These are phyloP conservation scores for Silvanus unidentatus DNA, from an alignment of 2,888 invertebrate species.

Conservation along the genomic window DNA sequence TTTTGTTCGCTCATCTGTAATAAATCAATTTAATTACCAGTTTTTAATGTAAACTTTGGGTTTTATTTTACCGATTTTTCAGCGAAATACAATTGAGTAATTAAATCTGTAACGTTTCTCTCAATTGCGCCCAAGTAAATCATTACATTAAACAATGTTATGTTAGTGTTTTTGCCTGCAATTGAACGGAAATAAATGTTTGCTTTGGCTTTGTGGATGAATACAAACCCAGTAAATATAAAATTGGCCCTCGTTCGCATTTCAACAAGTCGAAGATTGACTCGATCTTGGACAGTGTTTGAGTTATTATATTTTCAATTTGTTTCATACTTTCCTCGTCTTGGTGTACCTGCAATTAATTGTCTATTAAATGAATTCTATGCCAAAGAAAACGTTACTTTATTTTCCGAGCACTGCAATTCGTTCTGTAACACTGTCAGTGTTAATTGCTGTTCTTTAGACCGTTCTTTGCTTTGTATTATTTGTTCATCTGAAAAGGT, in stretches of 20 bases:
- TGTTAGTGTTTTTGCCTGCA: slow-evolving; percentile 58
- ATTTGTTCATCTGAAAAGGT: slow-evolving; percentile 54
- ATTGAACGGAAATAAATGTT: slow-evolving; percentile 11
- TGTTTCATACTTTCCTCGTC: slow-evolving; percentile 25
- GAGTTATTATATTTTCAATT: slow-evolving; percentile 26
- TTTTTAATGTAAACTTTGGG: too few relatives aligned
- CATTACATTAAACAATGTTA: slow-evolving; percentile 71
- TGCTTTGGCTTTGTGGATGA: neutral
- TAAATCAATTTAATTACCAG: too few relatives aligned
- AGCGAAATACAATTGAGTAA: slow-evolving; percentile 50
- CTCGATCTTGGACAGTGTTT: slow-evolving; percentile 26
- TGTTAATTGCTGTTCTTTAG: slow-evolving; percentile 55
- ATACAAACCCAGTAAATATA: slow-evolving; percentile 59
- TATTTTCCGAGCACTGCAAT: slow-evolving; percentile 48
- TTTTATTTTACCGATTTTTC: slow-evolving; percentile 36
- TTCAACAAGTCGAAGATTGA: slow-evolving; percentile 56
- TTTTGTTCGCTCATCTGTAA: neutral
- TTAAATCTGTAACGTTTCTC: slow-evolving; percentile 62
- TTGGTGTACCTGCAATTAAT: slow-evolving; percentile 19
- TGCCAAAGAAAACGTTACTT: too few relatives aligned
- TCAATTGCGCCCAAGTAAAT: slow-evolving; percentile 80
- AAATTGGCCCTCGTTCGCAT: slow-evolving; percentile 67
- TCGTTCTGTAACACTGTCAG: slow-evolving; percentile 52
- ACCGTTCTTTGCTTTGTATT: slow-evolving; percentile 53
- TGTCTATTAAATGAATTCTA: too few relatives aligned